These are phyloP conservation scores for Grallaria varia DNA, from an alignment of 2,113 vertebrate genomes.

Conservation along the genomic window DNA sequence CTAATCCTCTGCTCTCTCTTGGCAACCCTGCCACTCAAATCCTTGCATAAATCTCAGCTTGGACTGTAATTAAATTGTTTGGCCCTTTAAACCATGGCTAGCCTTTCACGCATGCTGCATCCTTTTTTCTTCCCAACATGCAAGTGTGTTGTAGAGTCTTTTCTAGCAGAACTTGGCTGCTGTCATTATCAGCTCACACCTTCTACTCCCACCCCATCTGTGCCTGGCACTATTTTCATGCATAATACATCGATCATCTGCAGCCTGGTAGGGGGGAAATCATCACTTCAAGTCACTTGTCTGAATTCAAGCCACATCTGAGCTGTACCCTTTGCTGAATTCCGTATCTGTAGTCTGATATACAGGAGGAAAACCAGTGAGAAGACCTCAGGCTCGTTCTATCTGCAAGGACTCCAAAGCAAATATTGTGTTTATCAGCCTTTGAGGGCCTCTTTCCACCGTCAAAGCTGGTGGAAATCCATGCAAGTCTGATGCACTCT, in stretches of 20 bases:
- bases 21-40: not conserved
- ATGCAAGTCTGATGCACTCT: not conserved
- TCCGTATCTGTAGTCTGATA: not conserved
- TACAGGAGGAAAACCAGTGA: not conserved
- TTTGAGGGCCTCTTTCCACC: not conserved
- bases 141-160: not conserved
- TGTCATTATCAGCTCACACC: slow-evolving; percentile 60
- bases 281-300: slow-evolving; percentile 61
- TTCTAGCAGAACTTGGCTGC: slow-evolving; percentile 50
- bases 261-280: slow-evolving; percentile 29
- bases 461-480: not conserved
- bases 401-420: not conserved
- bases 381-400: slow-evolving; percentile 15
- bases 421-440: not conserved
- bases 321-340: slow-evolving; percentile 9
- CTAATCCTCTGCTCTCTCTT: not conserved
- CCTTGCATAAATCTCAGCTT: not conserved
- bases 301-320: slow-evolving; percentile 56
- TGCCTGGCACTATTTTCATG: slow-evolving; percentile 52
- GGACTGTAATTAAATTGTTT: not conserved
- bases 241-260: slow-evolving; percentile 65
- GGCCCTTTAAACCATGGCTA: not conserved
- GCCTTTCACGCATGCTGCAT: not conserved
- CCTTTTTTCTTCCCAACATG: not conserved
- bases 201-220: slow-evolving; percentile 67